Evolutionary conservation across 2,888 invertebrate genomes (phyloP), one percentile per base, ranked within the genome.

Genomic region (Pandemis cinnamomeana): DNA sequence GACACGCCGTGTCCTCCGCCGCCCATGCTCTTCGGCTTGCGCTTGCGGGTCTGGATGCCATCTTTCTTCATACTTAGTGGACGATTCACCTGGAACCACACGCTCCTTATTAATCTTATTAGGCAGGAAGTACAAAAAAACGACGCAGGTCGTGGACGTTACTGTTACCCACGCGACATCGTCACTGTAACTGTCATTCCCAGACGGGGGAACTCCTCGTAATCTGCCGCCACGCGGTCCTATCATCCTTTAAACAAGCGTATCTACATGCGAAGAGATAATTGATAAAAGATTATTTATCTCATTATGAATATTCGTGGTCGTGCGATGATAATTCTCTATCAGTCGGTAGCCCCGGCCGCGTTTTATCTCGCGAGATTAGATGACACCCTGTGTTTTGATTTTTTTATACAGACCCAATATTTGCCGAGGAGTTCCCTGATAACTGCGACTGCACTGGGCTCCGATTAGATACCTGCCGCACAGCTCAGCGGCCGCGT

Each of bases 11-110:
- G 87, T 7, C 27, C 58, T 3, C 86, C 90, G 61, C 90, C 89
- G 77, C 93, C 92, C 91, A 93, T 92, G 85, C 92, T 96, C 91
- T 97, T 97, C 62, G 97, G 97, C 87, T 99, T 99, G 77, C 99
- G 95, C 91, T 99, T 99, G 78, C 99, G 95, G 70, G 99, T 99
- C 94, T 99, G 99, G 86, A 99, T 99, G 64, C 99, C 99, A 80
- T 99, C 99, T 92, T 99, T 99, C 93, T 99, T 99, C 99, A 99
- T 99, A 82, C 98, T 98, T 81, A 98, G 95, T 71, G 99, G 99
- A 79, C 99, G 96, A 90, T 97, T 97, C 76, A 98, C 97, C 98
- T 98, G 95, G 78, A 87, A 86, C 27, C 36, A 55, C 46, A 36
- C n/a, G 20, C 27, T 51, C 53, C 7, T 20, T 67, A 62, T 53